Percentiles rank a stretch among this genome's conserved stretches.
These are phyloP conservation scores for Calyptomena viridis DNA, from an alignment of 2,113 vertebrate species.

Conservation along the genomic window DNA sequence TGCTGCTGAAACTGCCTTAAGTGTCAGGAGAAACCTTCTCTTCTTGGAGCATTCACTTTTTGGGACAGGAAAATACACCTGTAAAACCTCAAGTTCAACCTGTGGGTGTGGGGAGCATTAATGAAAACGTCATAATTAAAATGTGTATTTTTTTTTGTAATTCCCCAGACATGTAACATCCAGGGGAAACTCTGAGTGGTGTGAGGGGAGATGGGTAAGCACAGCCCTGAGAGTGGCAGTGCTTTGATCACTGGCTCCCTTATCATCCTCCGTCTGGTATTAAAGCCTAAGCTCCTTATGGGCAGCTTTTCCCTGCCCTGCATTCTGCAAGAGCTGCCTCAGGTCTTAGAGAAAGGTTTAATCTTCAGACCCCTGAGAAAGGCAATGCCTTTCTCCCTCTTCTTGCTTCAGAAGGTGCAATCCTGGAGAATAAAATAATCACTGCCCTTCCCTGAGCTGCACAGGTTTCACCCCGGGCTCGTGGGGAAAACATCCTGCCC, in stretches of 20 bases:
- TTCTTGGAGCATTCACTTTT: not conserved
- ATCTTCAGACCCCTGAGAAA: not conserved
- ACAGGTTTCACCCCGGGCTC: not conserved
- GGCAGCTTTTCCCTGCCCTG: constrained; percentile 8
- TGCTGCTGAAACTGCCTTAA: no score
- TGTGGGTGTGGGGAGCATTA: not conserved
- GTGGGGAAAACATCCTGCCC: not conserved
- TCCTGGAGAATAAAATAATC: rapidly evolving
- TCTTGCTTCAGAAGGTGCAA: not conserved
- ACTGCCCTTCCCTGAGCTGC: not conserved
- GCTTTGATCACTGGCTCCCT: constrained; percentile 8
- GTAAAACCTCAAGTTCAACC: not conserved
- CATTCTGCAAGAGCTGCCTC: constrained; percentile 10
- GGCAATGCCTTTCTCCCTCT: not conserved
- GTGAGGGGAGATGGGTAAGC: not conserved
- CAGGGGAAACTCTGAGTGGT: not conserved
- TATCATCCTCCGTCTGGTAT: not conserved
- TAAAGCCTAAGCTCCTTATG: constrained; percentile 26
- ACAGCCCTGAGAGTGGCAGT: not conserved
- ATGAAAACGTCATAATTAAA: not conserved
- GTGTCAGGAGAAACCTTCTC: not conserved
- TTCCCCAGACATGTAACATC: not conserved
- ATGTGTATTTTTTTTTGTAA: rapidly evolving
- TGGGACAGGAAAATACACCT: not conserved
- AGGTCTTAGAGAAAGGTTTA: not conserved